These are phyloP conservation scores for Myotis yumanensis DNA, from an alignment of 2,113 vertebrate genomes.

Conservation along the genomic window DNA sequence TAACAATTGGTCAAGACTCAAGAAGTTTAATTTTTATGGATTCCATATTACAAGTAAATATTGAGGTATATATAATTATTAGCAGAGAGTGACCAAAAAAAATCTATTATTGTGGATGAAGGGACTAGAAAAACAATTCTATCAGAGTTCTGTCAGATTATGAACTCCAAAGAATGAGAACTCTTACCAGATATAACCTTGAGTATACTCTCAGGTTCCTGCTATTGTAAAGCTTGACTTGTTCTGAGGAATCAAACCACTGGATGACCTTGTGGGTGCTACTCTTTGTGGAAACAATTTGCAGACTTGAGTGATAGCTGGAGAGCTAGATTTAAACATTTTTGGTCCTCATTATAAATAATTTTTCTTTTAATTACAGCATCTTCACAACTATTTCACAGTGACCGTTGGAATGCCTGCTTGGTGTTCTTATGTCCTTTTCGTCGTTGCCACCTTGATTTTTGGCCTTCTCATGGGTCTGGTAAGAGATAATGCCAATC, in stretches of 20 bases:
- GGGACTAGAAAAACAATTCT: background rate
- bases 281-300: background rate
- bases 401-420: constrained; percentile 87
- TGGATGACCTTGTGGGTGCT: background rate
- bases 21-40: background rate
- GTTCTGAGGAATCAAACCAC: background rate
- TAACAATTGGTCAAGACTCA: background rate
- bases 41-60: background rate
- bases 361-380: constrained; percentile 80
- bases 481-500: constrained; percentile 82
- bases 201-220: background rate
- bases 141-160: background rate
- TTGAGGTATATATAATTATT: background rate
- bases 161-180: background rate
- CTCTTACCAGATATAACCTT: background rate
- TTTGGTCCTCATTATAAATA: constrained; percentile 11
- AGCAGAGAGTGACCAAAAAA: background rate
- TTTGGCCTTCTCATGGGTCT: constrained; percentile 89
- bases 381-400: constrained; percentile 91
- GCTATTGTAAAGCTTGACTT: background rate
- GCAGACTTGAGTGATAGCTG: background rate
- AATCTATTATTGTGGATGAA: background rate
- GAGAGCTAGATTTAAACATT: background rate
- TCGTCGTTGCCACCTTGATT: constrained; percentile 87
- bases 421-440: constrained; percentile 89